Base-by-base conservation (phyloP, 2,888 invertebrate genomes). In the Drosophila parthenogenetica region DNA sequence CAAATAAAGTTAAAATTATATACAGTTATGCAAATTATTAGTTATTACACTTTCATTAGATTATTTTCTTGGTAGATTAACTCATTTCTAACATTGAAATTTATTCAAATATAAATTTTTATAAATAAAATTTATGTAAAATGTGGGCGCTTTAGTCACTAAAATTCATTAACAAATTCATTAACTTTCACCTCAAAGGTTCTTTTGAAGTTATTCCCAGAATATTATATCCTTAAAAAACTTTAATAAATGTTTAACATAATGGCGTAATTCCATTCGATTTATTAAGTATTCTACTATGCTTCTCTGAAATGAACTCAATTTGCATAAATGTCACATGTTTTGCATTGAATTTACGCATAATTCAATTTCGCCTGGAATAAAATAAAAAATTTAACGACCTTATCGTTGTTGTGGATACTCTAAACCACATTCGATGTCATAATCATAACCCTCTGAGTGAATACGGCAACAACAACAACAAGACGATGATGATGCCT, bases 291-390 rank as follows among this genome's bases (percentile, higher is more conserved):
- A 43, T 43, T 43, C 19, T 32, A 46, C 8, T 10, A 7, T 32
- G 35, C 14, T 14, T 16, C 14, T 10, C 32, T 17, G 14, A 35
- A 65, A 29, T 43, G 19, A 65, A 50, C 39, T 37, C 43, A 25
- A 86, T 86, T 86, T 86, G 88, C 86, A 86, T 86, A 86, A 85
- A 78, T 82, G 70, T 75, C 69, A 54, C 82, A 77, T 83, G 67
- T 60, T 76, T 72, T 78, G 69, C 60, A 77, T 69, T 67, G 69
- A 65, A 67, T 67, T 65, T 71, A 60, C 54, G 67, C 75, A 79
- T 75, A 79, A 77, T 81, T 80, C 73, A 80, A 80, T 80, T 59
- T 61, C 59, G 45, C 32, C 40, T 58, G 42, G 35, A 66, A 77
- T 59, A 71, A 73, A 53, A 72, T 53, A 42, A 14, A 59, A 58